Evolutionary conservation across 2,888 invertebrate genomes (phyloP).

Genomic region (Cryptosula pallasiana): DNA sequence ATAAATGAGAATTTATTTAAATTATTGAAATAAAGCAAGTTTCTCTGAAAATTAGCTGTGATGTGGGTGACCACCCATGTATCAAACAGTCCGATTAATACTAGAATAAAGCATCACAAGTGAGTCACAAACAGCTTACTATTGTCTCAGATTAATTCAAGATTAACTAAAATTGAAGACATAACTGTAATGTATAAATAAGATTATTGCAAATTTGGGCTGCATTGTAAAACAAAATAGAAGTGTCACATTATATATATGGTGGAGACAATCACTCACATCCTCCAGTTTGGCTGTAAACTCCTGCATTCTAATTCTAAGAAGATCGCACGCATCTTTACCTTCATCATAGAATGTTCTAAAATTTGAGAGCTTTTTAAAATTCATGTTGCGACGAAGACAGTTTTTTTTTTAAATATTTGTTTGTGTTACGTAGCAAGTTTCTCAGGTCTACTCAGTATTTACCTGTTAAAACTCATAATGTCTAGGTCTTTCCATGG

Average conservation of each 20-base stretch:
- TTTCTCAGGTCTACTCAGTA: not conserved
- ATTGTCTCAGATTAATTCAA: too few relatives aligned
- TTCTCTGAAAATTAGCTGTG: too few relatives aligned
- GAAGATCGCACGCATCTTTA: not conserved
- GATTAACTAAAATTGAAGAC: too few relatives aligned
- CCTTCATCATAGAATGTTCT: constrained; percentile 15
- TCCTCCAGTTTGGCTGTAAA: not conserved
- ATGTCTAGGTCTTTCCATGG: constrained; percentile 17
- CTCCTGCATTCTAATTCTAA: not conserved
- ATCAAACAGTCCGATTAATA: not conserved
- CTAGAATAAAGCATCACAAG: not conserved
- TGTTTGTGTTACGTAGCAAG: not conserved
- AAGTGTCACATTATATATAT: too few relatives aligned
- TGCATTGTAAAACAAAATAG: too few relatives aligned
- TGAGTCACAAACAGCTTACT: too few relatives aligned
- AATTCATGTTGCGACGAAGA: too few relatives aligned
- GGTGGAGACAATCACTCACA: not conserved
- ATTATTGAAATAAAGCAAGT: too few relatives aligned
- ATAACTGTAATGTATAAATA: too few relatives aligned
- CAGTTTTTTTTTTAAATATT: not conserved
- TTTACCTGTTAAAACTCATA: not conserved
- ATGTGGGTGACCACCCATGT: too few relatives aligned
- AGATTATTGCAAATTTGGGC: too few relatives aligned
- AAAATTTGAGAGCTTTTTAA: not conserved
- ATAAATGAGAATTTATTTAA: too few relatives aligned